Conservation (phyloP, 2,888 invertebrate species). For the Mycalesis mineus region DNA sequence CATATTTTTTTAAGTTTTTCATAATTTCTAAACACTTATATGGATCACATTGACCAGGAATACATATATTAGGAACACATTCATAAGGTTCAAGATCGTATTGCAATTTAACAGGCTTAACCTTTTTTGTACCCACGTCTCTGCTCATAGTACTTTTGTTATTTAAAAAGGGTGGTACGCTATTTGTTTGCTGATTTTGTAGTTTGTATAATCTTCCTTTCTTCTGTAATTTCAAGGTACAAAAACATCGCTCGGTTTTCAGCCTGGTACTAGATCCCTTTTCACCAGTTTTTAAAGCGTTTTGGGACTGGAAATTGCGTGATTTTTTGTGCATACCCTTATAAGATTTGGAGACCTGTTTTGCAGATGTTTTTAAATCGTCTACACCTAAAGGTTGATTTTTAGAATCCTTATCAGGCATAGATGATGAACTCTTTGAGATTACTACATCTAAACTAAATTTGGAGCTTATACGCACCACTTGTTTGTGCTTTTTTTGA, state of each 20-base stretch:
- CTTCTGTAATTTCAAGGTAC: conserved; percentile 37
- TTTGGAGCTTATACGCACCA: conserved; percentile 29
- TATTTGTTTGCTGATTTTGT: neutral
- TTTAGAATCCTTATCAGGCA: neutral
- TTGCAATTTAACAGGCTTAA: conserved; percentile 9
- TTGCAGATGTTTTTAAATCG: neutral
- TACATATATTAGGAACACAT: conserved; percentile 39
- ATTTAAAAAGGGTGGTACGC: neutral
- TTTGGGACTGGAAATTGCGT: conserved; percentile 18
- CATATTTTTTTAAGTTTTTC: conserved; percentile 26
- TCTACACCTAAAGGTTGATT: conserved; percentile 1
- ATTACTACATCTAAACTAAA: conserved; percentile 27
- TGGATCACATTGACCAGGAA: conserved; percentile 38
- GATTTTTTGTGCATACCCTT: conserved; percentile 27
- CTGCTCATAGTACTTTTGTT: conserved; percentile 23
- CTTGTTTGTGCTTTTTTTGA: conserved; percentile 6
- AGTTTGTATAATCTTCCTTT: conserved; percentile 25
- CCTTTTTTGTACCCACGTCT: conserved; percentile 29
- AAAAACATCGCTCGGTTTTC: conserved; percentile 41
- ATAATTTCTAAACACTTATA: conserved; percentile 38
- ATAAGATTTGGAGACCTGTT: neutral
- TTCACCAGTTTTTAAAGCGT: conserved; percentile 18
- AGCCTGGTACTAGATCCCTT: conserved; percentile 26
- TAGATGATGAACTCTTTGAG: conserved; percentile 20
- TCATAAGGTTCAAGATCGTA: conserved; percentile 33